These are phyloP conservation scores for Sepioteuthis lessoniana DNA, from an alignment of 2,888 invertebrate species.

Conservation along the genomic window DNA sequence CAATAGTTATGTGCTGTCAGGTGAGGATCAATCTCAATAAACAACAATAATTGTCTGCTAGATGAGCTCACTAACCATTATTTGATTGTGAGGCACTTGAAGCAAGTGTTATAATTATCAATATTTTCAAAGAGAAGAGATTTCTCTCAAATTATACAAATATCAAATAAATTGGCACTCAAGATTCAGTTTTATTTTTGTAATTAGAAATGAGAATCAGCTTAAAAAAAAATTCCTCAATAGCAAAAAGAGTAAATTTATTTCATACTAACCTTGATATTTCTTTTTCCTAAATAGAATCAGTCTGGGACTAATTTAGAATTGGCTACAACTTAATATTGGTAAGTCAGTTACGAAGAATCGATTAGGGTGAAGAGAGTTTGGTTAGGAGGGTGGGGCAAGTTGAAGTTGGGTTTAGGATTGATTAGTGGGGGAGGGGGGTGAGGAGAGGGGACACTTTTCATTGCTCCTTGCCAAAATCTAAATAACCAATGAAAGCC, in stretches of 20 bases:
- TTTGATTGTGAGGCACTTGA: not conserved
- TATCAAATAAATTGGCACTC: not conserved
- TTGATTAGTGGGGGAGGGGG: not conserved
- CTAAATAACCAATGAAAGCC: conserved; percentile 33
- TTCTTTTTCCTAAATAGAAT: not conserved
- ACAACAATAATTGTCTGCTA: no score
- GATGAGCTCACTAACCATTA: not conserved
- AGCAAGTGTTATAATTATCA: not conserved
- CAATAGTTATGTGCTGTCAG: no score
- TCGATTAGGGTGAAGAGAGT: conserved; percentile 1
- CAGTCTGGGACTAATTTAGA: conserved; percentile 20
- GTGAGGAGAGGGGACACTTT: not conserved
- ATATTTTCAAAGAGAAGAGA: not conserved
- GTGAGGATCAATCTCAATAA: no score
- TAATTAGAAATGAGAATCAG: not conserved
- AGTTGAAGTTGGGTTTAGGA: not conserved
- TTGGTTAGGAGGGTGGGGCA: not conserved
- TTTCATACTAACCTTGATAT: not conserved
- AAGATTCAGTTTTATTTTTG: not conserved
- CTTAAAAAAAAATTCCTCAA: not conserved
- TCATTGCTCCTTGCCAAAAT: not conserved
- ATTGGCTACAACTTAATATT: conserved; percentile 23
- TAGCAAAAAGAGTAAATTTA: not conserved
- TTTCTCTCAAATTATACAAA: not conserved
- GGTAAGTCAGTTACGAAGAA: conserved; percentile 9